phyloP scores from a whole-genome alignment of 2,888 invertebrate genomes.

The Cephus runcator region DNA sequence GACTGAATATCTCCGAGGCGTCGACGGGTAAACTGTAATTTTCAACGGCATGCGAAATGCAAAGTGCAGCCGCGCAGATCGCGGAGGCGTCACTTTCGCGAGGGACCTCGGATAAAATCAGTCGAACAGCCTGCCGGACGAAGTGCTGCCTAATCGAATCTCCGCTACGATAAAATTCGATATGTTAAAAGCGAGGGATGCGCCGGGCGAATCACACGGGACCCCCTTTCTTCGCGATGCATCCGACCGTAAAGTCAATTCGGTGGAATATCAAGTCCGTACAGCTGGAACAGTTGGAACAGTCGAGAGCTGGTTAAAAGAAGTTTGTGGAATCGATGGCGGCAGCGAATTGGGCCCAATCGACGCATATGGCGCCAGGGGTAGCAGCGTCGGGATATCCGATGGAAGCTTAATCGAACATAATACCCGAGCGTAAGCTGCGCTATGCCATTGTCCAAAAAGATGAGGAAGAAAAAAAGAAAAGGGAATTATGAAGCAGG shows the following conservation, averaged over 20 bases:
- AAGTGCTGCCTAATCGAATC: background rate
- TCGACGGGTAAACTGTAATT: constrained; percentile 39
- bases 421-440: background rate
- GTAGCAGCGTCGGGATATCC: background rate
- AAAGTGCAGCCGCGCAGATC: constrained; percentile 29
- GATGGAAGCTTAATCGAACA: background rate
- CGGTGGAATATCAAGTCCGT: constrained; percentile 17
- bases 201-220: background rate
- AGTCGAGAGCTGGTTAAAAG: background rate
- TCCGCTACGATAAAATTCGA: constrained; percentile 21
- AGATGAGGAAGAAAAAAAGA: background rate
- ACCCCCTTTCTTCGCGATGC: constrained; percentile 6
- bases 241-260: constrained; percentile 30
- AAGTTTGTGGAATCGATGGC: background rate
- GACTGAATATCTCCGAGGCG: constrained; percentile 12
- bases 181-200: constrained; percentile 7
- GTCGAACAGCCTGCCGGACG: background rate
- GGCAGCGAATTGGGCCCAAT: background rate
- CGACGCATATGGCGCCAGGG: background rate
- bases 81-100: constrained; percentile 3
- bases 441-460: background rate
- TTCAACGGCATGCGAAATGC: constrained; percentile 36
- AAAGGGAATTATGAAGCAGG: background rate
- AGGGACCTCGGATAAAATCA: background rate
- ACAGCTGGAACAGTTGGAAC: background rate